Evolutionary conservation across 2,888 invertebrate species (phyloP), one percentile per base, ranked within the genome.

Genomic region (Yponomeuta cagnagella): DNA sequence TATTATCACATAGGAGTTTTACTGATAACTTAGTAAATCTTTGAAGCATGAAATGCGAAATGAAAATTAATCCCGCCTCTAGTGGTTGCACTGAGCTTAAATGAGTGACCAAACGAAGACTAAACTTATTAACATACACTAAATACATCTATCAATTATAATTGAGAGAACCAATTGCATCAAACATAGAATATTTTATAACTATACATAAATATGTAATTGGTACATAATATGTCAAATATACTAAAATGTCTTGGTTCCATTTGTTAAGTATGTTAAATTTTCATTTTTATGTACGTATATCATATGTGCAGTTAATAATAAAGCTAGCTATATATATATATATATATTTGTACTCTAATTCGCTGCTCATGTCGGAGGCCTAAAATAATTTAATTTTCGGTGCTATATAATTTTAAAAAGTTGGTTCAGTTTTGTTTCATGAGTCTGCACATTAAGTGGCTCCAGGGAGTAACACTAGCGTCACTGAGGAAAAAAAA

Each of bases 1-100:
- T 92, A 92, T 89, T 91, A 92, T 89, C 86, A 87, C 83, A 87
- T 90, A 90, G 88, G 88, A 86, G 80, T 88, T 90, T 90, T 91
- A 91, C 89, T 89, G 85, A 88, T 89, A 88, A 89, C 84, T 84
- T 88, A 89, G 88, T 88, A 87, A 89, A 89, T 82, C 88, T 81
- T 82, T 78, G 82, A 80, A 85, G 88, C 89, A 92, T 92, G 64
- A 83, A 85, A 92, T 92, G 92, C 88, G 87, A 77, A 78, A 75
- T 77, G 75, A 82, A 84, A 79, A 80, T 63, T 80, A 80, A 83
- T 81, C 80, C 78, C 80, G 86, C 86, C 85, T 76, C 74, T 76
- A 77, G 77, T 70, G 48, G 84, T 82, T 82, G 78, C 82, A 80
- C 81, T 79, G 86, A 88, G 85, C 87, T 88, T 88, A 82, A 63